phyloP scores from a whole-genome alignment of 2,113 vertebrate genomes.

The Ctenomys sociabilis region DNA sequence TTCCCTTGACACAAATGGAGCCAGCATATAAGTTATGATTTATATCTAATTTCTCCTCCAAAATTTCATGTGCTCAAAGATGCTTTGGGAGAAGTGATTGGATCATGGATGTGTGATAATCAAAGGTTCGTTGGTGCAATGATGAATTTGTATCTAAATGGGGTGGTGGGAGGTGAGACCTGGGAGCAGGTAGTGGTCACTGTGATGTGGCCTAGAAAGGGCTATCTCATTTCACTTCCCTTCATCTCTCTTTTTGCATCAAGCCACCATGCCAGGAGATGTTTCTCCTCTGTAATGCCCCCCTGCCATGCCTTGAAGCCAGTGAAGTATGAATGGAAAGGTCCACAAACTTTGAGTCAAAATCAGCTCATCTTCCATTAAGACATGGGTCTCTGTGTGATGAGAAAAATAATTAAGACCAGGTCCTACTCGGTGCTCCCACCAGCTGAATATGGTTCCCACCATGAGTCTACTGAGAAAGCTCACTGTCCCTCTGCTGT shows the following conservation, averaged over 20 bases:
- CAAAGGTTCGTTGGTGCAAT: not conserved
- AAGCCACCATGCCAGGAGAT: not conserved
- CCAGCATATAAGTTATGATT: not conserved
- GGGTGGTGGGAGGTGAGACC: not conserved
- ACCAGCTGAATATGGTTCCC: rapidly evolving
- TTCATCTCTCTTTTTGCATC: not conserved
- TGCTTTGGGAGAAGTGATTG: not conserved
- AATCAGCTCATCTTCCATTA: not conserved
- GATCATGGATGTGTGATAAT: not conserved
- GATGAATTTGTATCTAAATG: not conserved
- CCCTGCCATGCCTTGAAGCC: not conserved
- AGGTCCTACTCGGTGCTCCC: rapidly evolving
- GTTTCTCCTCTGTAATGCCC: not conserved
- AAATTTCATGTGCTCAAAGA: not conserved
- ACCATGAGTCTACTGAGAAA: not conserved
- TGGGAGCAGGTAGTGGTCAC: not conserved
- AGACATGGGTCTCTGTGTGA: not conserved
- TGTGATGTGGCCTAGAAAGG: not conserved
- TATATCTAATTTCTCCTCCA: not conserved
- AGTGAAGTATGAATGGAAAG: not conserved
- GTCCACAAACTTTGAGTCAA: not conserved
- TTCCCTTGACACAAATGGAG: too few species aligned
- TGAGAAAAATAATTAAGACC: not conserved
- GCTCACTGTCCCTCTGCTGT: too few species aligned
- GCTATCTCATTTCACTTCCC: not conserved